phyloP scores from a whole-genome alignment of 2,888 invertebrate species.

The Chymomyza procnemis region DNA sequence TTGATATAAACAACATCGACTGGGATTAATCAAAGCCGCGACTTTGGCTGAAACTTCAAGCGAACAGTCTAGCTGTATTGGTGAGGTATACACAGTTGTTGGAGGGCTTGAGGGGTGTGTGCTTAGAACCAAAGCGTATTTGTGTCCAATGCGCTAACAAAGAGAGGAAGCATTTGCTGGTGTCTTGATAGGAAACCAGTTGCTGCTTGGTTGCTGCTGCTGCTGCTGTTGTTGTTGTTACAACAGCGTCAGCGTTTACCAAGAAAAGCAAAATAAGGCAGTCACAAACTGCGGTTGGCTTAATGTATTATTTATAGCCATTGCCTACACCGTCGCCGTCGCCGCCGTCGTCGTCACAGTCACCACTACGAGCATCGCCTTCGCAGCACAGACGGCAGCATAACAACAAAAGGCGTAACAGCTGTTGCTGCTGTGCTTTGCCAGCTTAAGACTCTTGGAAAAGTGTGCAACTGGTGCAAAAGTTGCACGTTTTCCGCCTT shows the following conservation, averaged over 20 bases:
- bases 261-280: conserved; percentile 29
- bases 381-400: conserved; percentile 6
- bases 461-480: conserved; percentile 55
- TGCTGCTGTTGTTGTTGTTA: conserved; percentile 34
- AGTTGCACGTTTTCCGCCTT: conserved; percentile 51
- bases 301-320: conserved; percentile 58
- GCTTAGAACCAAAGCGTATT: not conserved
- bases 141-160: not conserved
- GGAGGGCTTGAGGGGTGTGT: too few relatives aligned
- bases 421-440: conserved; percentile 1
- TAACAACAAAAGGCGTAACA: not conserved
- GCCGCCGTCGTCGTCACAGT: conserved; percentile 18
- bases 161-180: not conserved
- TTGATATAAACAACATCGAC: too few relatives aligned
- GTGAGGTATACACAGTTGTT: too few relatives aligned
- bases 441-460: conserved; percentile 16
- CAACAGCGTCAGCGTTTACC: conserved; percentile 16
- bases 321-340: conserved; percentile 12
- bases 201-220: conserved; percentile 17
- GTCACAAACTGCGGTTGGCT: conserved; percentile 47
- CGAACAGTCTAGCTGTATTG: too few relatives aligned
- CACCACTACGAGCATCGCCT: too few relatives aligned
- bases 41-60: too few relatives aligned
- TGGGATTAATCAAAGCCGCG: too few relatives aligned
- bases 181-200: conserved; percentile 47